A percentile compares a stretch with the other conserved stretches of the same genome.
phyloP scores from a whole-genome alignment of 2,113 vertebrate genomes.

The Neotoma lepida region DNA sequence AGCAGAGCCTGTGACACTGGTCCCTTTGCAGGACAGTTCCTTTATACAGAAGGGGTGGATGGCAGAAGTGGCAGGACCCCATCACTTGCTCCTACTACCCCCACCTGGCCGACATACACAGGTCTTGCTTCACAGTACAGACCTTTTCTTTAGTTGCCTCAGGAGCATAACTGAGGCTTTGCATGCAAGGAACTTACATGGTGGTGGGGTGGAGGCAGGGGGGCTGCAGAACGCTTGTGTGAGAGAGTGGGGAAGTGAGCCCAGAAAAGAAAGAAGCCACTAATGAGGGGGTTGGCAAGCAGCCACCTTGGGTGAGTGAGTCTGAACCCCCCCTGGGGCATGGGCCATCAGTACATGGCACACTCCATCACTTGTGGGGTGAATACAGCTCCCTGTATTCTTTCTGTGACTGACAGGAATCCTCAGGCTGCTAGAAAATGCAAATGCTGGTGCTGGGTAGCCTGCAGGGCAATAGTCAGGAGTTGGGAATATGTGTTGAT shows the following conservation, averaged over 20 bases:
- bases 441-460: too few relatives aligned
- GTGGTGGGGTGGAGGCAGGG: background rate
- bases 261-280: background rate
- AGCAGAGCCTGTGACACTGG: background rate
- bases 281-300: rapidly evolving
- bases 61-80: background rate
- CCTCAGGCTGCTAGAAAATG: background rate
- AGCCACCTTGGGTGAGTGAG: background rate
- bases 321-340: background rate
- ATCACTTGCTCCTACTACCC: background rate
- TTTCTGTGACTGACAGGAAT: background rate
- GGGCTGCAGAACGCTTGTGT: background rate
- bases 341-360: background rate
- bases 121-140: background rate
- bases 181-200: background rate
- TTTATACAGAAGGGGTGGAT: background rate
- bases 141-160: background rate
- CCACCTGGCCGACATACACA: background rate
- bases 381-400: background rate
- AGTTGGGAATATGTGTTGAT: rapidly evolving
- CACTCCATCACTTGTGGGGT: rapidly evolving
- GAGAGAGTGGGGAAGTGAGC: background rate
- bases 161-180: background rate
- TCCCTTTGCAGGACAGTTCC: background rate
- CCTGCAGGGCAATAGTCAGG: background rate